Conservation (phyloP, 2,113 vertebrate genomes). For the Sander vitreus region DNA sequence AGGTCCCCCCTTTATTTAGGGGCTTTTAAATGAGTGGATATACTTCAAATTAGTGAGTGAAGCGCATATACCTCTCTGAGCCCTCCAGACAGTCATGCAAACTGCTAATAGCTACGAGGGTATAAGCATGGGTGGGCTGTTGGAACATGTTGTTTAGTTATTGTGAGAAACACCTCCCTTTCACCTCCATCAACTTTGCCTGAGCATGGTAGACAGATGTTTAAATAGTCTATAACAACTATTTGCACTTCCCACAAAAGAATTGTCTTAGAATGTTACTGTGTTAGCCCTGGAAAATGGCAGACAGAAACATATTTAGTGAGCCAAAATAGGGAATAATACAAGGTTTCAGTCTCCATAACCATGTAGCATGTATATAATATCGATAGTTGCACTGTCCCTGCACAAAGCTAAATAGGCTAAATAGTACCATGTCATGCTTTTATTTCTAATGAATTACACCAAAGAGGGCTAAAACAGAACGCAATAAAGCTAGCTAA, state of each 20-base stretch:
- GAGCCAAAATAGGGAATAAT: not conserved
- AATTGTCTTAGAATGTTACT: not conserved
- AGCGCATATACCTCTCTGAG: constrained; percentile 7
- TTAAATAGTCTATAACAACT: constrained; percentile 35
- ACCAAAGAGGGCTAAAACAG: not conserved
- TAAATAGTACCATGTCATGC: not conserved
- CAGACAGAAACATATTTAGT: not conserved
- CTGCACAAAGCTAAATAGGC: not conserved
- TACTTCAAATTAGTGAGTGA: constrained; percentile 14
- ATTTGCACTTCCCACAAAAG: constrained; percentile 5
- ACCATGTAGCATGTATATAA: not conserved
- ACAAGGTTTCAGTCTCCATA: constrained; percentile 1
- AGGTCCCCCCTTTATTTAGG: too few relatives aligned
- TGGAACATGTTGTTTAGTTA: constrained; percentile 55
- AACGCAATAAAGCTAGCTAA: not conserved
- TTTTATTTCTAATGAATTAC: not conserved
- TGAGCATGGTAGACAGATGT: constrained; percentile 43
- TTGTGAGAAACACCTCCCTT: constrained; percentile 29
- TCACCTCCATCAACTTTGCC: constrained; percentile 13
- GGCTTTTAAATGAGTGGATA: too few relatives aligned
- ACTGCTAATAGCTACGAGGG: constrained; percentile 12
- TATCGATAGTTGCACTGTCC: not conserved
- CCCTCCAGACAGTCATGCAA: constrained; percentile 16
- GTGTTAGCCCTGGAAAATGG: not conserved
- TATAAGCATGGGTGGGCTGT: constrained; percentile 46